phyloP scores from a whole-genome alignment of 1,140 invertebrate genomes.

The Aphelenchoides besseyi region DNA sequence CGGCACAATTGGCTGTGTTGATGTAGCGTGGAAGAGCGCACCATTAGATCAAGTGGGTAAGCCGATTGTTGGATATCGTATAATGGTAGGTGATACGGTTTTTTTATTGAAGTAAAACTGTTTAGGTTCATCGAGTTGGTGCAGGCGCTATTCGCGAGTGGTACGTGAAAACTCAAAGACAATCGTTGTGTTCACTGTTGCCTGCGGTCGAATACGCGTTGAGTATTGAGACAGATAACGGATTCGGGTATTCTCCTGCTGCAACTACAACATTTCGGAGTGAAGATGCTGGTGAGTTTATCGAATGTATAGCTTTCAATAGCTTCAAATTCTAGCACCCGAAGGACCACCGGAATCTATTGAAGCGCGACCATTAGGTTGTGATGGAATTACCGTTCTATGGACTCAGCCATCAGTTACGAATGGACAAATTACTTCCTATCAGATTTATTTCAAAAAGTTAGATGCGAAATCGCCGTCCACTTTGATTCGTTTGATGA shows the following conservation, averaged over 20 bases:
- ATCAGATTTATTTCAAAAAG: conserved; percentile 48
- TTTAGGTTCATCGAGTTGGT: conserved; percentile 44
- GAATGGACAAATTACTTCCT: conserved; percentile 45
- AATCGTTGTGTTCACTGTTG: conserved; percentile 43
- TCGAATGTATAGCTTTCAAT: conserved; percentile 15
- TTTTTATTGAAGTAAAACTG: conserved; percentile 26
- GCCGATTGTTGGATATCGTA: conserved; percentile 49
- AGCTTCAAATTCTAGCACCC: conserved; percentile 25
- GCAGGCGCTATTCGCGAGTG: conserved; percentile 51
- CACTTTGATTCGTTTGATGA: conserved; percentile 35
- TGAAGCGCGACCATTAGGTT: conserved; percentile 18
- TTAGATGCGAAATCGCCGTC: conserved; percentile 16
- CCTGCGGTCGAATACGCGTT: conserved; percentile 41
- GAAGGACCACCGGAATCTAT: conserved; percentile 42
- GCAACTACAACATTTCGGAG: conserved; percentile 44
- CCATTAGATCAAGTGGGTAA: conserved; percentile 21
- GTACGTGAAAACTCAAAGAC: conserved; percentile 46
- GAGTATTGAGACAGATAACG: conserved; percentile 58
- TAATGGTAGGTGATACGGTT: conserved; percentile 40
- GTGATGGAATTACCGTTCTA: conserved; percentile 23
- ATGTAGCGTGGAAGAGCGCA: conserved; percentile 41
- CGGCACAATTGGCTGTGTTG: conserved; percentile 48
- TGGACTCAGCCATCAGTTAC: conserved; percentile 34
- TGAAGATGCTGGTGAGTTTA: conserved; percentile 42
- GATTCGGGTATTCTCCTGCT: conserved; percentile 58